These are phyloP conservation scores for Isotomurus palustris DNA, from an alignment of 2,888 invertebrate species.

Conservation along the genomic window DNA sequence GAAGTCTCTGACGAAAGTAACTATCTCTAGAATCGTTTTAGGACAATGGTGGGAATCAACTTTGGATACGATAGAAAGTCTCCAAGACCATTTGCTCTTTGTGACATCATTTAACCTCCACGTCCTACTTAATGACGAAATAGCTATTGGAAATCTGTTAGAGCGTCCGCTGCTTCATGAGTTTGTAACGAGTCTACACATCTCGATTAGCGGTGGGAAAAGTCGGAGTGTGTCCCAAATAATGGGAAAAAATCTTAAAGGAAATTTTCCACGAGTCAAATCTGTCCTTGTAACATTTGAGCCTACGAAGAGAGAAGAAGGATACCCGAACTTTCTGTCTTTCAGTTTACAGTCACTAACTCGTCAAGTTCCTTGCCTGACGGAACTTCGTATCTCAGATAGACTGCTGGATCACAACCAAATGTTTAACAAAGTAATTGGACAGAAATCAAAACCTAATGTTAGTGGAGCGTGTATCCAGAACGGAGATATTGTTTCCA, in stretches of 20 bases:
- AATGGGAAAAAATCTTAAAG: not conserved
- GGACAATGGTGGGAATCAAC: not conserved
- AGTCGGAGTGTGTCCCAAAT: not conserved
- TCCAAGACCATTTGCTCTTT: no score
- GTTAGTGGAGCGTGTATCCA: slow-evolving; percentile 19
- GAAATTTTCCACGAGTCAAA: not conserved
- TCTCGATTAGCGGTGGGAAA: not conserved
- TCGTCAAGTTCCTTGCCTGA: not conserved
- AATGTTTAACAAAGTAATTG: slow-evolving; percentile 9
- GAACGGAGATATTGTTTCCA: slow-evolving; percentile 15
- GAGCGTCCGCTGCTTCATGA: not conserved
- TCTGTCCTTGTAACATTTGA: slow-evolving; percentile 1
- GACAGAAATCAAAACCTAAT: slow-evolving; percentile 4
- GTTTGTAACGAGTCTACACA: not conserved
- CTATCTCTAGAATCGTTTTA: not conserved
- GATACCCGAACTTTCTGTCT: not conserved
- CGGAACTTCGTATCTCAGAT: slow-evolving; percentile 17
- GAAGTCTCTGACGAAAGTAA: not conserved
- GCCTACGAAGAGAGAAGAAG: not conserved
- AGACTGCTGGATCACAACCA: slow-evolving; percentile 1
- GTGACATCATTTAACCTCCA: not conserved
- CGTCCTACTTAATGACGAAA: not conserved
- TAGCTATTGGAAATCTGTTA: not conserved
- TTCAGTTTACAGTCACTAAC: not conserved
- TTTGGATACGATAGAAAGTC: no score